Conservation (phyloP, 1,140 invertebrate species). For the Pygmarrhopalites habei region DNA sequence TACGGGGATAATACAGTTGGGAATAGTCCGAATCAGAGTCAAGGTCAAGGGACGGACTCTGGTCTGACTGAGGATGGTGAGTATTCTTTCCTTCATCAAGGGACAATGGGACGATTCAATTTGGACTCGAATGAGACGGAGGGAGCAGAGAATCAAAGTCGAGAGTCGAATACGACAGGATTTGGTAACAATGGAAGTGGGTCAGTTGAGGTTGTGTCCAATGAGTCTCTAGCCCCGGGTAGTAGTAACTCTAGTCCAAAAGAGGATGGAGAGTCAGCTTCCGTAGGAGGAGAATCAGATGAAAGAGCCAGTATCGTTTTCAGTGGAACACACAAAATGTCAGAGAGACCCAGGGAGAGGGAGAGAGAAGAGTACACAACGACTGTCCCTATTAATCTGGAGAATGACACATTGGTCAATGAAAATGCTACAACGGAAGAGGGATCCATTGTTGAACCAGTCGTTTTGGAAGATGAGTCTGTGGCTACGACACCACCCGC, state of each 20-base stretch:
- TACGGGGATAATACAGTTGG: constrained; percentile 16
- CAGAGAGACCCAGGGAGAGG: background rate
- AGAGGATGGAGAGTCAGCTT: background rate
- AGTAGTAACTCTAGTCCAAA: background rate
- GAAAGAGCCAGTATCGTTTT: background rate
- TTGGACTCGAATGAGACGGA: too few species aligned
- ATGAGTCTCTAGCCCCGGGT: too few species aligned
- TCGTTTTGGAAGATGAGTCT: background rate
- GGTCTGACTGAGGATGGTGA: background rate
- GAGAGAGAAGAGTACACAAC: constrained; percentile 19
- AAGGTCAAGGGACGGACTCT: background rate
- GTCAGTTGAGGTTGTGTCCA: background rate
- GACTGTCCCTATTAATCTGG: constrained; percentile 11
- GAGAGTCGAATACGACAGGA: too few species aligned
- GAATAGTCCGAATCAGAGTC: background rate
- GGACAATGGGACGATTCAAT: too few species aligned
- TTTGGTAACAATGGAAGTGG: background rate
- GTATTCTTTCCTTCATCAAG: too few species aligned
- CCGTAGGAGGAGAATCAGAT: background rate
- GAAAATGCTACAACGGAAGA: constrained; percentile 33
- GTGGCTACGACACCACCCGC: background rate
- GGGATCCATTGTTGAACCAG: constrained; percentile 1
- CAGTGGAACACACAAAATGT: background rate
- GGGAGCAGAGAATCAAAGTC: too few species aligned
- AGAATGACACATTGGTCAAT: constrained; percentile 29